phyloP scores from a whole-genome alignment of 2,113 vertebrate genomes.

The Rousettus leschenaultii region DNA sequence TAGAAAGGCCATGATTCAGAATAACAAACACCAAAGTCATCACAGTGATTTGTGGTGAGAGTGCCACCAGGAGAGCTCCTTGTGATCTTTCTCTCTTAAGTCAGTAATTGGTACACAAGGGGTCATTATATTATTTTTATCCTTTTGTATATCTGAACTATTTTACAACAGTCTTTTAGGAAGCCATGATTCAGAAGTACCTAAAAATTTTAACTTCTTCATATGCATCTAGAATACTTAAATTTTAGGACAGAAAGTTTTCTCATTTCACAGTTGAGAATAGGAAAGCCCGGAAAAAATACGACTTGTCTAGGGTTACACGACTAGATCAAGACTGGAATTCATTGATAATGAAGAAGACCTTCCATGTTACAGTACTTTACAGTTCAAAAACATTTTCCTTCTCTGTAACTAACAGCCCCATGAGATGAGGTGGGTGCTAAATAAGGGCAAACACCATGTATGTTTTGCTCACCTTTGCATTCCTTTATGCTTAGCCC shows the following conservation, averaged over 20 bases:
- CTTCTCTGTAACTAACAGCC: background rate
- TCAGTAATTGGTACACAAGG: background rate
- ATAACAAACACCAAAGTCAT: background rate
- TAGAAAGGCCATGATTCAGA: background rate
- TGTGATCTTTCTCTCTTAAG: background rate
- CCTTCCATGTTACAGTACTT: background rate
- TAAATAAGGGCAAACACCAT: background rate
- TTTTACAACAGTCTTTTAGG: background rate
- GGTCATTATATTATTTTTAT: background rate
- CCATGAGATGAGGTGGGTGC: background rate
- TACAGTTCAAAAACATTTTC: background rate
- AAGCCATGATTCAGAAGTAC: background rate
- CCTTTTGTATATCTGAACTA: background rate
- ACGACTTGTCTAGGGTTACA: background rate
- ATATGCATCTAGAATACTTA: background rate
- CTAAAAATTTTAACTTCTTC: constrained; percentile 2
- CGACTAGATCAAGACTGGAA: background rate
- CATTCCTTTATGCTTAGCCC: background rate
- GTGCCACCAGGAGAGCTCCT: background rate
- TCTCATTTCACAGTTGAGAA: background rate
- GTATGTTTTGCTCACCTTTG: background rate
- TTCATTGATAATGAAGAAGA: background rate
- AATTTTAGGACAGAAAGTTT: background rate
- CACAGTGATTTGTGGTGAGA: background rate
- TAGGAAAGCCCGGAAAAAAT: background rate